These are phyloP conservation scores for Harmothoe impar DNA, from an alignment of 2,888 invertebrate species.

Conservation along the genomic window DNA sequence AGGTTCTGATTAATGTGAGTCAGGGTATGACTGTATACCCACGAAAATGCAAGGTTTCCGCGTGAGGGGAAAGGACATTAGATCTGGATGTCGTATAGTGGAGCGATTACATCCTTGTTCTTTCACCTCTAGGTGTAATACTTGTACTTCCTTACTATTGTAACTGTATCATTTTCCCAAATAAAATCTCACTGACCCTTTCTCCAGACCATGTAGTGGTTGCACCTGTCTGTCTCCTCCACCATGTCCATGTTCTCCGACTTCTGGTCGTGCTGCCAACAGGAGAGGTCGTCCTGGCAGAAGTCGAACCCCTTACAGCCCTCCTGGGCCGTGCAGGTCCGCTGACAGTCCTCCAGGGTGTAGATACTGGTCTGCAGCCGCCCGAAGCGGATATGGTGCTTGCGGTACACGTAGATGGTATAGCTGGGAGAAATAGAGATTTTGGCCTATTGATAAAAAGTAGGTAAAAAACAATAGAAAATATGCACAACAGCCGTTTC, in stretches of 20 bases:
- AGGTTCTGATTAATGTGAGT: no score
- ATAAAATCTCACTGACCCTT: not conserved
- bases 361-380: slow-evolving; percentile 36
- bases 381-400: slow-evolving; percentile 53
- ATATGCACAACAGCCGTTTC: not conserved
- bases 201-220: slow-evolving; percentile 55
- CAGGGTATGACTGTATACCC: no score
- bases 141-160: no score
- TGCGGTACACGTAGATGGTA: slow-evolving; percentile 47
- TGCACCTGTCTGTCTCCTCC: not conserved
- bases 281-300: slow-evolving; percentile 49
- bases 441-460: no score
- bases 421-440: not conserved
- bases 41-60: no score
- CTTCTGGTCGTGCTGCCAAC: slow-evolving; percentile 49
- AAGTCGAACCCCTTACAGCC: slow-evolving; percentile 57
- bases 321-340: not conserved
- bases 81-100: no score
- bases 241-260: slow-evolving; percentile 41
- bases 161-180: no score
- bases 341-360: slow-evolving; percentile 51
- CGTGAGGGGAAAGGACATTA: no score
- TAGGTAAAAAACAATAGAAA: no score
- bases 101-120: no score
- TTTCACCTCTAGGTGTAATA: no score